Percentiles rank a stretch among this genome's conserved stretches.
phyloP scores from a whole-genome alignment of 2,888 invertebrate species.

The Sphinx pinastri region DNA sequence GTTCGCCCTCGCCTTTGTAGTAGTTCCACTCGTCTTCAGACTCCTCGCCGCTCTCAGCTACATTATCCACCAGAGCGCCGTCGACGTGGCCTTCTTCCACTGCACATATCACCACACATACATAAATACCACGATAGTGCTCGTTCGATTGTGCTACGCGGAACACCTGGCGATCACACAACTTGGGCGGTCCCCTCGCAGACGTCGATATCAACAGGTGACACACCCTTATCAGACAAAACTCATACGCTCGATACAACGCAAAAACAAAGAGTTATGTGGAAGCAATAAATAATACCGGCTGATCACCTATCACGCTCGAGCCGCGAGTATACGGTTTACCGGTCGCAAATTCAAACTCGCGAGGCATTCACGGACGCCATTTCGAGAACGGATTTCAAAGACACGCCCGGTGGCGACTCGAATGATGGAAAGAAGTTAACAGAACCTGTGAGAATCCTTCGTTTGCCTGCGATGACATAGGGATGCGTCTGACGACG shows the following conservation, averaged over 20 bases:
- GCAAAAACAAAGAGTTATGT: conserved; percentile 36
- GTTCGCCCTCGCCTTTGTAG: conserved; percentile 87
- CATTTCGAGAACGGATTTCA: conserved; percentile 70
- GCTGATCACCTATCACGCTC: conserved; percentile 52
- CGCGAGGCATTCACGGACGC: conserved; percentile 73
- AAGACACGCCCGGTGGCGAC: conserved; percentile 72
- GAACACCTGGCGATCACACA: conserved; percentile 53
- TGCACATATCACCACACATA: conserved; percentile 50
- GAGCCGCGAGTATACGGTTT: conserved; percentile 51
- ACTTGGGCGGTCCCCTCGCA: conserved; percentile 46
- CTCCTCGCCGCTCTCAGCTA: conserved; percentile 90
- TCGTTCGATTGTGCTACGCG: conserved; percentile 12
- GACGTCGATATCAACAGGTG: conserved; percentile 70
- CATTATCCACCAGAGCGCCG: conserved; percentile 86
- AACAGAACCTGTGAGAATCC: conserved; percentile 63
- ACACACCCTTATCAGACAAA: conserved; percentile 68
- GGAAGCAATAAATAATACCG: conserved; percentile 43
- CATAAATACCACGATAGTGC: neutral
- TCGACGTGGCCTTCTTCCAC: conserved; percentile 79
- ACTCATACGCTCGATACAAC: conserved; percentile 38
- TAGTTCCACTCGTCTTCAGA: conserved; percentile 96
- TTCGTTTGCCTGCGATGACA: conserved; percentile 59
- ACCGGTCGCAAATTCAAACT: conserved; percentile 80
- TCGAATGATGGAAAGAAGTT: conserved; percentile 29
- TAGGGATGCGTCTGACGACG: conserved; percentile 77